Conservation (phyloP, 2,888 invertebrate species). For the Loripinus fragilis region DNA sequence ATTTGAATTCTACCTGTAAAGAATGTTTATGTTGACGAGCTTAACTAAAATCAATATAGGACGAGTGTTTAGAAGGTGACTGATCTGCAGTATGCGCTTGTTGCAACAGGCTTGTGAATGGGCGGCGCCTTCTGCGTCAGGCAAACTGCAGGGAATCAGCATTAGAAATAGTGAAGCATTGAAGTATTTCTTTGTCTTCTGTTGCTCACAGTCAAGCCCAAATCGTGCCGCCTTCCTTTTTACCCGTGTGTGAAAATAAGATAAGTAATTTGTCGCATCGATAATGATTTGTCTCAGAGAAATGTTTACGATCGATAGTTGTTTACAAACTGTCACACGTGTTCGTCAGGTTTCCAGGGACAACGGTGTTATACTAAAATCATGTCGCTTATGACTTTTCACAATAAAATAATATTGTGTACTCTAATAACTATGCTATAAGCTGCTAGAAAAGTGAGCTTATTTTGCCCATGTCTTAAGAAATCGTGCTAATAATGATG, state of each 20-base stretch:
- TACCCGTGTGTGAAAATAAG: too few species aligned
- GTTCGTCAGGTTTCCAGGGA: slow-evolving; percentile 47
- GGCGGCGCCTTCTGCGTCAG: too few species aligned
- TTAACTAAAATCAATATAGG: neutral
- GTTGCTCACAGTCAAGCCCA: too few species aligned
- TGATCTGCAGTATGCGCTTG: neutral
- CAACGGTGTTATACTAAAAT: slow-evolving; percentile 51
- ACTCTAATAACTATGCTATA: neutral
- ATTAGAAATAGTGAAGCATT: too few species aligned
- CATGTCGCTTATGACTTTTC: slow-evolving; percentile 22
- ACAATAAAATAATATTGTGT: neutral
- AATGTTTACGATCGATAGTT: slow-evolving; percentile 15
- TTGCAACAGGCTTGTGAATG: neutral
- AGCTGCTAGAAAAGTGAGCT: too few species aligned
- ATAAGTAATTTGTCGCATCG: neutral
- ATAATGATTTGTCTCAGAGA: neutral
- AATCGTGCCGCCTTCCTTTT: too few species aligned
- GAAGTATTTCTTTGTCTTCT: too few species aligned
- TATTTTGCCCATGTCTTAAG: too few species aligned
- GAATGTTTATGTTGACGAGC: too few species aligned
- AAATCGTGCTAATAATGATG: too few species aligned
- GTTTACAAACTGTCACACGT: slow-evolving; percentile 42
- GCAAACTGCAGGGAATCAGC: too few species aligned
- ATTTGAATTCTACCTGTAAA: too few species aligned
- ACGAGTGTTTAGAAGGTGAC: neutral